Percentiles rank a stretch among this genome's conserved stretches.
Evolutionary conservation across 2,888 invertebrate species (phyloP).

Genomic region (Lasioglossum leucozonium): DNA sequence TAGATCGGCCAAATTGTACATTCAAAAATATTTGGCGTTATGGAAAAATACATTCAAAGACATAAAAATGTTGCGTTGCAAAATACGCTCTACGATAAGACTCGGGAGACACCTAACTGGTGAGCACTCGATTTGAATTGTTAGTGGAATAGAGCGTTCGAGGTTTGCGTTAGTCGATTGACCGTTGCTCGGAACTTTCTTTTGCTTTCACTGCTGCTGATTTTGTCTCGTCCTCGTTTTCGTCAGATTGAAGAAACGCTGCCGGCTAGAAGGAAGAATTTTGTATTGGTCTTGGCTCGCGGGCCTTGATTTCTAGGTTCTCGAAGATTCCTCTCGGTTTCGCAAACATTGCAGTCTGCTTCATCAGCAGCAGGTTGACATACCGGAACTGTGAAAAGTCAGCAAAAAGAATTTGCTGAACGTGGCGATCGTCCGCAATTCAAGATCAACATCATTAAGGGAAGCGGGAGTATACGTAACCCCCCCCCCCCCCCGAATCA

Average conservation of each 20-base stretch:
- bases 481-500: neutral
- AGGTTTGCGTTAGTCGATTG: neutral
- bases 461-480: neutral
- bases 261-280: neutral
- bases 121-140: too few species aligned
- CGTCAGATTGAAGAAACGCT: neutral
- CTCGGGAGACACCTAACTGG: too few species aligned
- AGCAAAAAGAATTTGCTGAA: constrained; percentile 26
- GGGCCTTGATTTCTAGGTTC: constrained; percentile 12
- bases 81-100: too few species aligned
- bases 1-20: too few species aligned
- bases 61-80: too few species aligned
- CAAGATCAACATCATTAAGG: constrained; percentile 45
- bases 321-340: constrained; percentile 34
- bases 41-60: too few species aligned
- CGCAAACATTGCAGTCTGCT: constrained; percentile 50
- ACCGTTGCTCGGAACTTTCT: neutral
- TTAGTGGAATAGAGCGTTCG: neutral
- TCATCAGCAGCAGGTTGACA: constrained; percentile 42
- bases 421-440: constrained; percentile 23
- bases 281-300: constrained; percentile 33
- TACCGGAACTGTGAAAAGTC: constrained; percentile 34
- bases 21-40: too few species aligned
- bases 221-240: neutral
- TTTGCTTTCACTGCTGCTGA: neutral